Evolutionary conservation across 2,888 invertebrate genomes (phyloP).

Genomic region (Macrosoma leucophasiata): DNA sequence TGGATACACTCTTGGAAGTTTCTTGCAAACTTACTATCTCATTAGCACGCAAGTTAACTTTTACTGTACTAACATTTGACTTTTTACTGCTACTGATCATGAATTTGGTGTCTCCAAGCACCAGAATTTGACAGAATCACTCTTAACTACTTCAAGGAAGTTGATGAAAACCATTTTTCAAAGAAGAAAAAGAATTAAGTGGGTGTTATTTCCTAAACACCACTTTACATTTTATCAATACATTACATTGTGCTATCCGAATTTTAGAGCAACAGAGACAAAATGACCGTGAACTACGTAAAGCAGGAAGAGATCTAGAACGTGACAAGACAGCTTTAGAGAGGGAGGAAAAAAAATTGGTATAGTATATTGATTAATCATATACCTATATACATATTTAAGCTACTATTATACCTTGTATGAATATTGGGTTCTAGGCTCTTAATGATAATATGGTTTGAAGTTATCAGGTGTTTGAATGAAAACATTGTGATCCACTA

Average conservation of each 20-base stretch:
- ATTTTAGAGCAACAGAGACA: slow-evolving; percentile 86
- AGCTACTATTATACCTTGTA: no score
- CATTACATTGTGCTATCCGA: not conserved
- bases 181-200: not conserved
- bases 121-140: not conserved
- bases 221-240: not conserved
- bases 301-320: slow-evolving; percentile 89
- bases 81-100: slow-evolving; percentile 8
- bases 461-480: no score
- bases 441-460: no score
- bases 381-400: no score
- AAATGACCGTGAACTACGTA: slow-evolving; percentile 87
- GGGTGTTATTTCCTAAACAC: no score
- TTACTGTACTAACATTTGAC: slow-evolving; percentile 1
- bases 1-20: not conserved
- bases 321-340: slow-evolving; percentile 88
- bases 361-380: no score
- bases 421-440: no score
- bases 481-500: no score
- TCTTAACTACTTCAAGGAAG: not conserved
- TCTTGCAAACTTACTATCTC: not conserved
- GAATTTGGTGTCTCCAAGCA: no score
- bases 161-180: slow-evolving; percentile 1
- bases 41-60: not conserved
- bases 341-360: slow-evolving; percentile 92